Base-by-base conservation (phyloP, 2,888 invertebrate genomes). In the Hypsopygia costalis region DNA sequence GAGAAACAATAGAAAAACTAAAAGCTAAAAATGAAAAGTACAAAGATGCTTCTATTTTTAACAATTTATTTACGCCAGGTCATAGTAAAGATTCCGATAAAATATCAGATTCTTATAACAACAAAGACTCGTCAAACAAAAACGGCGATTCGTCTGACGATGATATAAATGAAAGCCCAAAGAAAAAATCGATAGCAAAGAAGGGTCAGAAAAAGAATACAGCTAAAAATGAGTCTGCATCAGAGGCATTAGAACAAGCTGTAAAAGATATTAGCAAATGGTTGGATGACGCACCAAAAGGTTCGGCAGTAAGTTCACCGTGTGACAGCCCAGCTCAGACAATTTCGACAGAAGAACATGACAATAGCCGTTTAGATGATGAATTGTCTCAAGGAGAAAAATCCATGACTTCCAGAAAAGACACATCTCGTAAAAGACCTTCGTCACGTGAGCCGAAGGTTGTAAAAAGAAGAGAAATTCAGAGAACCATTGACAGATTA, bases 221-320 rank as follows among this genome's bases (percentile, higher is more conserved):
- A 5, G 86, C 83, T 31, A 90, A 89, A 55, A 91, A 90, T 53
- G 91, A 91, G 61, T 90, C 90, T 11, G 91, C 91, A 16, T 91
- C 91, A 31, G 81, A 87, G 62, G 88, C 83, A 22, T 61, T 87
- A 38, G 87, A 89, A 51, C 93, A 95, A 81, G 94, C 94, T 10
- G 87, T 94, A 0, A 94, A 96, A 90, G 96, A 96, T 69, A 95
- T 96, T 30, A 96, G 95, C 69, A 95, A 95, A 62, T 96, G 96
- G 95, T 79, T 97, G 44, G 95, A 96, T 62, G 95, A 95, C 58
- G 94, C 95, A 0, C 95, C 96, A 0, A 92, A 93, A 53, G 91
- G 93, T 47, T 91, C 94, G 0, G 93, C 93, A 56, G 92, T 93
- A 50, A 95, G 94, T 56, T 95, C 95, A 1, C 94, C 95, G 0